A percentile compares a stretch with the other conserved stretches of the same genome.
Evolutionary conservation across 2,113 vertebrate genomes (phyloP).

Genomic region (Scalopus aquaticus): DNA sequence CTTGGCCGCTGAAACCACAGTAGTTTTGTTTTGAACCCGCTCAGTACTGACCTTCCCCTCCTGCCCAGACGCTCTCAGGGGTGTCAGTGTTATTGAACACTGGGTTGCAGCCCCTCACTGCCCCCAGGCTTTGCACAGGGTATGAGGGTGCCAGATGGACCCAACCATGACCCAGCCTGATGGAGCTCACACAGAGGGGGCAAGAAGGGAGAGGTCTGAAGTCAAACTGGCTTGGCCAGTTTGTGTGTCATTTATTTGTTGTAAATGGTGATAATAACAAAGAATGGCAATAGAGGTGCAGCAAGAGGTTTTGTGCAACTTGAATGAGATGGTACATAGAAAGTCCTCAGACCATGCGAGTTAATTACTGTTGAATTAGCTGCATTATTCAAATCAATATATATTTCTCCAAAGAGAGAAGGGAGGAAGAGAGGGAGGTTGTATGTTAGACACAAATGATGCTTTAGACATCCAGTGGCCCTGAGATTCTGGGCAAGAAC

Average conservation of each 20-base stretch:
- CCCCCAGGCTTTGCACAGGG: not conserved
- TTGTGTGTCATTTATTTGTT: not conserved
- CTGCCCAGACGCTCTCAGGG: not conserved
- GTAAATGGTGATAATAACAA: not conserved
- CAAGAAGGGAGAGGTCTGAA: not conserved
- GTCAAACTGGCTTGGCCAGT: no score
- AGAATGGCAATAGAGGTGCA: not conserved
- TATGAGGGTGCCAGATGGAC: no score
- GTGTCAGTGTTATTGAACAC: not conserved
- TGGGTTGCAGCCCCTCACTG: accelerated
- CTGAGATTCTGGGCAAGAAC: no score
- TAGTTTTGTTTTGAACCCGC: not conserved
- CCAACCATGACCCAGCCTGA: not conserved
- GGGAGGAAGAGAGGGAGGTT: accelerated
- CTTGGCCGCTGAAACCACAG: not conserved
- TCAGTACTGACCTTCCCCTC: not conserved
- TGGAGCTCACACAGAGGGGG: not conserved
- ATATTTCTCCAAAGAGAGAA: not conserved
- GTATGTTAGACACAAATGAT: not conserved
- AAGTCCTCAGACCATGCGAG: not conserved
- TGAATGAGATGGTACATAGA: not conserved
- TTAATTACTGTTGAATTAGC: not conserved
- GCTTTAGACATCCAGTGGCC: not conserved
- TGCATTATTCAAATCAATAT: not conserved
- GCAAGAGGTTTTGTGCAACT: not conserved